Evolutionary conservation across 2,888 invertebrate genomes (phyloP), one percentile per base, ranked within the genome.

Genomic region (Nomada goodeniana): DNA sequence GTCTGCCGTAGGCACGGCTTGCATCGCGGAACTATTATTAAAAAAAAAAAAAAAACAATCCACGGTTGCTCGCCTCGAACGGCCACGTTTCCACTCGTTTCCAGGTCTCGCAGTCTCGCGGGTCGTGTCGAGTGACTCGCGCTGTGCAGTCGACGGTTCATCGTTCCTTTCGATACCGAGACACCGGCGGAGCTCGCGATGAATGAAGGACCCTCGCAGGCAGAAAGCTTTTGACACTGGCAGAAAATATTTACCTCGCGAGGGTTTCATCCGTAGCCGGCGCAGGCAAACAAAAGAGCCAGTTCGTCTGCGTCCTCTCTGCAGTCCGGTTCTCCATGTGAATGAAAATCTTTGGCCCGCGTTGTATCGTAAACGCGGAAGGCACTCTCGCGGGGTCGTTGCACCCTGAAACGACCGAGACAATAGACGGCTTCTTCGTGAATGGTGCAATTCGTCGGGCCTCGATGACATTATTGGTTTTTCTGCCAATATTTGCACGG

Each of bases 381-480:
- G 77, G 50, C 60, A 50, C 65, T 64, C 59, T 55, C 73, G 44
- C 11, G 68, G 57, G 83, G 82, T 82, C 83, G 70, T 83, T 77
- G 83, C 15, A 59, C 64, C 61, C 57, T n/a, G 26, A 36, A 36
- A 44, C 53, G 63, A 47, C 29, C 53, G 67, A 83, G 80, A 76
- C 83, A 83, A 83, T 80, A 63, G 80, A 18, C 65, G 52, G 70
- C 53, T 70, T 50, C 80, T 76, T 83, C 64, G 73, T 70, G 67
- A 83, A 79, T 82, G 77, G 74, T 53, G 77, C 83, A 72, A 85
- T 86, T 86, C 80, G 85, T 83, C 85, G 75, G 65, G 80, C 57
- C 47, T 69, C 76, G 72, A 78, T 76, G 78, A 69, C 82, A 78
- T 86, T 86, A 83, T 86, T 83, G 82, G 84, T 76, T 84, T 80